Percentiles rank a stretch among this genome's conserved stretches.
Conservation (phyloP, 2,888 invertebrate genomes). For the Drosophila phalerata region DNA sequence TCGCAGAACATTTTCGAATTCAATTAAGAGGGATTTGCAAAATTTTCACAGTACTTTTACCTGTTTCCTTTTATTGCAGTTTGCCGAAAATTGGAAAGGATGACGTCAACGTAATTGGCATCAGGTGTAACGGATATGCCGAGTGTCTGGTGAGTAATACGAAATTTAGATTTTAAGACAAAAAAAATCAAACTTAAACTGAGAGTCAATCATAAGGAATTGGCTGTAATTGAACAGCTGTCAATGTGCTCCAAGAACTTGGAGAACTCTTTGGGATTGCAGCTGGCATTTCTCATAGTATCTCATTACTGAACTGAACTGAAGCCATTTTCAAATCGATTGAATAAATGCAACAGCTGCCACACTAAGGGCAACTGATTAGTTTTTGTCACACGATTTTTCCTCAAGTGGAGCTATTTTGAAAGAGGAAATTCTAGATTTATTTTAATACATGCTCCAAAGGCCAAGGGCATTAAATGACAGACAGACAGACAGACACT, state of each 20-base stretch:
- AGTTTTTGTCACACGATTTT: constrained; percentile 44
- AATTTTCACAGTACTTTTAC: constrained; percentile 14
- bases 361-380: constrained; percentile 33
- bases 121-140: constrained; percentile 55
- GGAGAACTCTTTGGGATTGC: constrained; percentile 18
- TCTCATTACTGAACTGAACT: constrained; percentile 37
- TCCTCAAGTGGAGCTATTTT: constrained; percentile 9
- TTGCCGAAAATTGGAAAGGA: constrained; percentile 70
- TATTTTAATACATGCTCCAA: constrained; percentile 12
- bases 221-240: constrained; percentile 29
- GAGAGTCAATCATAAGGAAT: constrained; percentile 10
- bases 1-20: constrained; percentile 26
- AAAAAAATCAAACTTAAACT: not conserved
- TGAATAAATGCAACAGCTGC: constrained; percentile 48
- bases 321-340: constrained; percentile 30
- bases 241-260: constrained; percentile 8
- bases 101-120: constrained; percentile 73
- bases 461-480: constrained; percentile 29
- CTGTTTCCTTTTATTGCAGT: constrained; percentile 67
- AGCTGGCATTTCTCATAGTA: constrained; percentile 40
- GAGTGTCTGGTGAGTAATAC: constrained; percentile 65
- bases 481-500: constrained; percentile 13
- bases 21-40: constrained; percentile 17
- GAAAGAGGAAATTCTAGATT: constrained; percentile 15
- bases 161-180: not conserved